Base-by-base conservation (phyloP, 1,140 invertebrate species). In the Luehdorfia chinensis region DNA sequence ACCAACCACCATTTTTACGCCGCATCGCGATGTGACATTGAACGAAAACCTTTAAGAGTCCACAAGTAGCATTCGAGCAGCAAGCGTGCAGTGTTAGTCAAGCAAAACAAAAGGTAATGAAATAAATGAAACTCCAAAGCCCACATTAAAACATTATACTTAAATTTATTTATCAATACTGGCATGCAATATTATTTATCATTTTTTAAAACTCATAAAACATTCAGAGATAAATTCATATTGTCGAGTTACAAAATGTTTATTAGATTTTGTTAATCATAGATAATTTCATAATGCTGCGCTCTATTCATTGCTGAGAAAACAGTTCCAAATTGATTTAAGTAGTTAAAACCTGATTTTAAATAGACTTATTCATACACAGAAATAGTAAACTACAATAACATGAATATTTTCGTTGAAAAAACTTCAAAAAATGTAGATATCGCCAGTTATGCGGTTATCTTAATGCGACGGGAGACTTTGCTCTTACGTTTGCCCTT, bases 91-190 rank as follows among this genome's bases (percentile, higher is more conserved):
- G 1, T 15, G 14, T 9, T 34, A n/a, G 11, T 11, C 19, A 31
- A 23, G 33, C 11, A 34, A 25, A 8, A 16, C 8, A 16, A 8
- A n/a, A n/a, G n/a, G n/a, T n/a, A n/a, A 23, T 16, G 23, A 8
- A 58, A 13, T 4, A 78, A 84, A 85, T 83, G 64, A 83, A 83
- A 85, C 75, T 61, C 58, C 54, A 32, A 37, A 19, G 43, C 33
- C 46, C 11, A 55, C 41, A 53, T 66, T 68, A 76, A 78, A 75
- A 51, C 66, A 77, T 78, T 85, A 76, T 76, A 85, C 81, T 85
- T 85, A 85, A 85, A 85, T 85, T 85, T 85, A 84, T 83, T 84
- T 73, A 70, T 78, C 64, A 77, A 72, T 75, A 76, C 66, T 73
- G 62, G 66, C 77, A 75, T 78, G 76, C 78, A 75, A 77, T 73